Conservation (phyloP, 2,113 vertebrate species). For the Lamprotornis superbus region DNA sequence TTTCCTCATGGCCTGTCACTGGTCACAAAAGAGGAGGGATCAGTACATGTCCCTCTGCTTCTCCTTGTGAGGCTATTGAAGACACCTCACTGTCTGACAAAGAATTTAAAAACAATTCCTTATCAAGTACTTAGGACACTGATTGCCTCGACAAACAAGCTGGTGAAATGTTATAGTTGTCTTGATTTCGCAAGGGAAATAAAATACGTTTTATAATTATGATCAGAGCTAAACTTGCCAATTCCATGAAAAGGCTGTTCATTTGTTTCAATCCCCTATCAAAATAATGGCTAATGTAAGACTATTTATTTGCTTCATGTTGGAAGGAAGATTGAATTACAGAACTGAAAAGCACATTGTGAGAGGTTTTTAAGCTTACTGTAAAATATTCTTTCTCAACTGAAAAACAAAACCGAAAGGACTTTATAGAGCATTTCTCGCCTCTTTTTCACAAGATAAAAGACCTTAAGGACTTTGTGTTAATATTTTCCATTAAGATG, state of each 20-base stretch:
- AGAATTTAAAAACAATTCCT: not conserved
- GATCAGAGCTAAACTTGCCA: not conserved
- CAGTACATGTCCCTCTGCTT: not conserved
- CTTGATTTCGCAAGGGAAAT: not conserved
- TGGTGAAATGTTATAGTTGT: not conserved
- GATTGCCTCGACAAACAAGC: not conserved
- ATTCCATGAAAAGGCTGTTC: not conserved
- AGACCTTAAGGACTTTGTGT: not conserved
- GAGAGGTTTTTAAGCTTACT: not conserved
- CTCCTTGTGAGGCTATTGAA: no score
- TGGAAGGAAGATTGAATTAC: not conserved
- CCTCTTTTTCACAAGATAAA: not conserved
- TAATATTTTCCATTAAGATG: conserved; percentile 6
- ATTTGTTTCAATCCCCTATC: not conserved
- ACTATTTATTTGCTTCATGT: not conserved
- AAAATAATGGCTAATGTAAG: not conserved
- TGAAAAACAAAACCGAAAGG: not conserved
- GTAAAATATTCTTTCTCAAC: not conserved
- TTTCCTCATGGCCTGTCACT: not conserved
- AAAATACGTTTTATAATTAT: not conserved
- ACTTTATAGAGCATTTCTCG: not conserved
- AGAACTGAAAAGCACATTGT: not conserved
- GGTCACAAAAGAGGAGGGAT: not conserved
- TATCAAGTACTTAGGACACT: not conserved
- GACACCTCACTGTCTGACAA: not conserved